Evolutionary conservation across 2,888 invertebrate genomes (phyloP).

Genomic region (Eulithis prunata): DNA sequence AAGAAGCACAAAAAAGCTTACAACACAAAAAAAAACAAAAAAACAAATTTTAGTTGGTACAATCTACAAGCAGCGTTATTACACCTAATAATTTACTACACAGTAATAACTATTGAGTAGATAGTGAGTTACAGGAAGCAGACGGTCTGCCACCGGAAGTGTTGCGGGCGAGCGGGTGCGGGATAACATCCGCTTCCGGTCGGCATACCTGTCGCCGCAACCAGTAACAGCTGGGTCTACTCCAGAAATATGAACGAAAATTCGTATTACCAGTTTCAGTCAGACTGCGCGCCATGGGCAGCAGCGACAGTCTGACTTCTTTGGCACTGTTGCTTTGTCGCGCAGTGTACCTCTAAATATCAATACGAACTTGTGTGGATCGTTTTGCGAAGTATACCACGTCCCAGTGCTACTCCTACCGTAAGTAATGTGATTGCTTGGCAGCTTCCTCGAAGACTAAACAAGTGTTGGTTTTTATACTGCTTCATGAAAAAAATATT

Average conservation of each 20-base stretch:
- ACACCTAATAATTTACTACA: not conserved
- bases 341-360: no score
- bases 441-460: conserved; percentile 2
- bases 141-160: conserved; percentile 51
- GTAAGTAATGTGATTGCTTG: conserved; percentile 20
- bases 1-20: no score
- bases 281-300: no score
- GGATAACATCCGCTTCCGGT: conserved; percentile 58
- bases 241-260: no score
- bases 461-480: not conserved
- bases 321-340: no score
- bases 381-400: no score
- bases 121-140: conserved; percentile 50
- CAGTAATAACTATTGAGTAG: conserved; percentile 36
- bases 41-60: no score
- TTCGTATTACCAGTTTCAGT: no score
- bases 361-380: no score
- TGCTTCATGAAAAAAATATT: not conserved
- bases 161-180: conserved; percentile 45
- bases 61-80: no score
- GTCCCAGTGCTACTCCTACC: not conserved
- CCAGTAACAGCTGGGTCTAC: conserved; percentile 17
- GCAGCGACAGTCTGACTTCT: no score
- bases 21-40: no score
- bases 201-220: conserved; percentile 42